These are phyloP conservation scores for Numenius phaeopus DNA, from an alignment of 2,797 vertebrate genomes.

Conservation along the genomic window DNA sequence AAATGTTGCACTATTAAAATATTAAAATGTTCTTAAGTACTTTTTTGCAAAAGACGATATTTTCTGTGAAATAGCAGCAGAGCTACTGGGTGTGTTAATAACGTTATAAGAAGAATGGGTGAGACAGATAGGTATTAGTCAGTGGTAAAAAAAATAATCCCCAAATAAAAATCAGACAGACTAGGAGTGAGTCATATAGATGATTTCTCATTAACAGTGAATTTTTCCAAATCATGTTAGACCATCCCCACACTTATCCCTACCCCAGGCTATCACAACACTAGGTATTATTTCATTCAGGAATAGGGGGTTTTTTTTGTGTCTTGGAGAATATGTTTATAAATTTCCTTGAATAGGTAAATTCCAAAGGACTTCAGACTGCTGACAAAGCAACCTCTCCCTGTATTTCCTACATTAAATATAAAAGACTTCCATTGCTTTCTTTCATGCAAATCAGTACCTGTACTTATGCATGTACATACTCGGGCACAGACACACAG, in stretches of 20 bases:
- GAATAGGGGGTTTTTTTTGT: neutral
- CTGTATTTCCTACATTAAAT: neutral
- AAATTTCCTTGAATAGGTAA: neutral
- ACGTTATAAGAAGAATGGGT: slow-evolving; percentile 29
- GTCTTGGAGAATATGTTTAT: neutral
- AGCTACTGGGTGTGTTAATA: slow-evolving; percentile 54
- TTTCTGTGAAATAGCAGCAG: slow-evolving; percentile 38
- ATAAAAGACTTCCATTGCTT: neutral
- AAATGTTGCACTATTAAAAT: neutral
- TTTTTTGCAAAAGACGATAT: slow-evolving; percentile 5
- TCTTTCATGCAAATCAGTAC: neutral
- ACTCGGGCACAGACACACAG: neutral
- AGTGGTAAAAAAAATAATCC: slow-evolving; percentile 60
- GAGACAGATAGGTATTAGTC: slow-evolving; percentile 62
- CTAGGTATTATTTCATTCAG: neutral
- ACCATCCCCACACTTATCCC: neutral
- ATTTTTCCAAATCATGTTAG: slow-evolving; percentile 22
- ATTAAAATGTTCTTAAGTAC: neutral
- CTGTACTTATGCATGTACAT: neutral
- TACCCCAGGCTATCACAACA: neutral
- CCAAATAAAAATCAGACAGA: slow-evolving; percentile 62
- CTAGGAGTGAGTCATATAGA: slow-evolving; percentile 50
- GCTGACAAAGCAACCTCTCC: neutral
- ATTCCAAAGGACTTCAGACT: neutral
- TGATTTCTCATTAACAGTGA: slow-evolving; percentile 55